phyloP scores from a whole-genome alignment of 2,113 vertebrate species.

The Motacilla alba region DNA sequence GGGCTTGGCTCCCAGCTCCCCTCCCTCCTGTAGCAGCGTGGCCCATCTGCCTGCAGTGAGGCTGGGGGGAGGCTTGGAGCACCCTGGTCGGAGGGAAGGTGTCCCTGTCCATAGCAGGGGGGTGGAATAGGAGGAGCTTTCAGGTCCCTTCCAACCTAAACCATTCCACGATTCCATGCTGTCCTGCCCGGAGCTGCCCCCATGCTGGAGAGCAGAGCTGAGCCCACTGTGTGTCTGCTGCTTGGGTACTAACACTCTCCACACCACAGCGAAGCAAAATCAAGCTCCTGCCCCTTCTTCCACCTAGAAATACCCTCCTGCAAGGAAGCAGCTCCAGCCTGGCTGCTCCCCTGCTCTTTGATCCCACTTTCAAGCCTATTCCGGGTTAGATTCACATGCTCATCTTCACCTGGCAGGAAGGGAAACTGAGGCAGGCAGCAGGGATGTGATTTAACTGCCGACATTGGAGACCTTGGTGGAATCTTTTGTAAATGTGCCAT shows the following conservation, averaged over 20 bases:
- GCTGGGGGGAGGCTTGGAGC: neutral
- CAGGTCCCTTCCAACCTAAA: neutral
- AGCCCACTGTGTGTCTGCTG: accelerated
- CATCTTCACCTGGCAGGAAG: neutral
- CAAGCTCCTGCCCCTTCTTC: neutral
- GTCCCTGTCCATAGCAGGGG: neutral
- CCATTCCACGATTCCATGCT: neutral
- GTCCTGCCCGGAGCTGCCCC: neutral
- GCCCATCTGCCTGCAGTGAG: neutral
- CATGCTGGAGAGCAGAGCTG: accelerated
- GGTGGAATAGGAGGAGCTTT: neutral
- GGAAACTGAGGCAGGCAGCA: neutral
- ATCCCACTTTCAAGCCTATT: neutral
- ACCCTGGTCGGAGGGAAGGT: neutral
- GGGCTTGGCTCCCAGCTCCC: accelerated
- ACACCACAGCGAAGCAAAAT: neutral
- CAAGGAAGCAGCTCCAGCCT: neutral
- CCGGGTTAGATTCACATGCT: accelerated
- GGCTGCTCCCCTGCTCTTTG: neutral
- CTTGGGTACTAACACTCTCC: neutral
- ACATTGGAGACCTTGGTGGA: neutral
- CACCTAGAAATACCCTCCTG: neutral
- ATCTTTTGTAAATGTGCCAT: neutral
- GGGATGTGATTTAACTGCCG: neutral
- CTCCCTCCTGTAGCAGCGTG: neutral